Conservation (phyloP, 2,797 vertebrate genomes). For the Babyrousa celebensis region DNA sequence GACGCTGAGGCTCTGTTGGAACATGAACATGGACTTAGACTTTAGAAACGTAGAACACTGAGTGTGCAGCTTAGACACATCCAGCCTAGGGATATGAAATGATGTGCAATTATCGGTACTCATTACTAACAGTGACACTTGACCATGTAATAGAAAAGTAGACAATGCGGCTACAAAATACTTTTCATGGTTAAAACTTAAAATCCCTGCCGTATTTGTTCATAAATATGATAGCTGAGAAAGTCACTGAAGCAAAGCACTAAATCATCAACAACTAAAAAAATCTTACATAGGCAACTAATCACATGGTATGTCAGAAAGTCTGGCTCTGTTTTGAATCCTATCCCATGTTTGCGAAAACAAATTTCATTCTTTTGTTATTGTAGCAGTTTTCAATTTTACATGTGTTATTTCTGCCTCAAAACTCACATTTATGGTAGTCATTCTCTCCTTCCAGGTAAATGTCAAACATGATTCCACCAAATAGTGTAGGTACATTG, state of each 20-base stretch:
- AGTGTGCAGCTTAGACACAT: background rate
- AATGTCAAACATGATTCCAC: background rate
- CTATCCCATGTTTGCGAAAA: background rate
- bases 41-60: background rate
- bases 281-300: background rate
- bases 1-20: background rate
- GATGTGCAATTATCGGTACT: background rate
- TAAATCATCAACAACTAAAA: background rate
- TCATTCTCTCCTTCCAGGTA: slow-evolving; percentile 7
- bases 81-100: background rate
- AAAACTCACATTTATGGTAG: background rate
- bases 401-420: slow-evolving; percentile 35
- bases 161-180: background rate
- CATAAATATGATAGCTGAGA: background rate
- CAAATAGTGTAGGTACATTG: background rate
- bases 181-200: background rate
- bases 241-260: background rate
- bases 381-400: slow-evolving; percentile 31
- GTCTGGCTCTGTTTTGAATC: slow-evolving; percentile 32
- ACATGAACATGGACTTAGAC: background rate
- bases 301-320: background rate
- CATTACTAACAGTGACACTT: background rate
- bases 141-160: background rate
- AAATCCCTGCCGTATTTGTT: slow-evolving; percentile 39
- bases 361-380: slow-evolving; percentile 48